phyloP scores from a whole-genome alignment of 2,113 vertebrate genomes.

The Rhizomys pruinosus region DNA sequence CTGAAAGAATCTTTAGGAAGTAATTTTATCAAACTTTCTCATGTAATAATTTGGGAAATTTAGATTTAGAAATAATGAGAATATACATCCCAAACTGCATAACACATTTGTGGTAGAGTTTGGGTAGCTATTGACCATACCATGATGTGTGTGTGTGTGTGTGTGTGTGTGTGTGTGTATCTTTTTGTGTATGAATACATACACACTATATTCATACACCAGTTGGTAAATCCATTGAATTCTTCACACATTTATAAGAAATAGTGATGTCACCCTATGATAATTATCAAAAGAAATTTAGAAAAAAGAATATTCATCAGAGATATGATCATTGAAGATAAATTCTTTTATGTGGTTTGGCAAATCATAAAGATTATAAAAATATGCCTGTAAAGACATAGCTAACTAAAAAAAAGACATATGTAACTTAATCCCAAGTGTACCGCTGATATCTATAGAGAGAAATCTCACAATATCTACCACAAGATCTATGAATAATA shows the following conservation, averaged over 20 bases:
- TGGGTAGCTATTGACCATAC: too few relatives aligned
- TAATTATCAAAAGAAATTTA: slow-evolving; percentile 1
- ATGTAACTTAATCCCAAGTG: slow-evolving; percentile 25
- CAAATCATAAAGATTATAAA: background rate
- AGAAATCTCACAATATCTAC: background rate
- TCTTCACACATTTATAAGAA: slow-evolving; percentile 21
- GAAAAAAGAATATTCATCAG: slow-evolving; percentile 44
- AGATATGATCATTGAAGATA: background rate
- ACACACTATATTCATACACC: background rate
- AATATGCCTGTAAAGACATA: background rate
- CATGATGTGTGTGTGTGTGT: too few relatives aligned
- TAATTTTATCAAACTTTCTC: slow-evolving; percentile 1
- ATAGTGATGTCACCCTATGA: background rate
- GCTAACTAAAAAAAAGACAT: too few relatives aligned
- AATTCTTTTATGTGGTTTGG: background rate
- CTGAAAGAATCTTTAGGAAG: background rate
- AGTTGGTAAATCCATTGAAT: background rate
- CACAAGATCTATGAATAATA: background rate
- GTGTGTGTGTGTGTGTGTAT: background rate
- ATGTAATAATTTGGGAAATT: background rate
- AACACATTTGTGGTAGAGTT: background rate
- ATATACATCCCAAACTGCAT: background rate
- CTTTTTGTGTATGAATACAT: background rate
- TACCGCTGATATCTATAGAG: background rate
- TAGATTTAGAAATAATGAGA: background rate